A percentile compares a stretch with the other conserved stretches of the same genome.
phyloP scores from a whole-genome alignment of 2,888 invertebrate species.

The Deilephila elpenor region DNA sequence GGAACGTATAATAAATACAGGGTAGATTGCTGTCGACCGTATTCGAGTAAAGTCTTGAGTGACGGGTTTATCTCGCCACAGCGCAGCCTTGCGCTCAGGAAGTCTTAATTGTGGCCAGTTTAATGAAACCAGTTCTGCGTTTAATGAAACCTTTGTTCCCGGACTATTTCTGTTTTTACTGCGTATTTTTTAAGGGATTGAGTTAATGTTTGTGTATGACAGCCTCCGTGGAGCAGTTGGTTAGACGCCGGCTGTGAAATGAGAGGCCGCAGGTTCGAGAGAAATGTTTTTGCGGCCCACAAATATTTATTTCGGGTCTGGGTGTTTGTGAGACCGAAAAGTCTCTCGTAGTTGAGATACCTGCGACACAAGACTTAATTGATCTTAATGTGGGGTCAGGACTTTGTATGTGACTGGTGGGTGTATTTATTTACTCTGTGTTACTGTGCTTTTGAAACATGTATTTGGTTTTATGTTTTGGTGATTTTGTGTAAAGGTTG shows the following conservation, averaged over 20 bases:
- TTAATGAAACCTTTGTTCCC: constrained; percentile 52
- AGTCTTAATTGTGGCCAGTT: constrained; percentile 66
- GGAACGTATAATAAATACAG: constrained; percentile 17
- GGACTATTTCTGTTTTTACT: constrained; percentile 33
- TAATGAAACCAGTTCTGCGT: constrained; percentile 61
- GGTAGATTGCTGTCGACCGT: background rate
- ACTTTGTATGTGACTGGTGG: no score
- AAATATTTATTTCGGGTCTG: no score
- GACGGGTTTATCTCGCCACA: constrained; percentile 24
- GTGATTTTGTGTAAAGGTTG: background rate
- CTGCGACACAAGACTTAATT: no score
- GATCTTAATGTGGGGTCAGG: no score
- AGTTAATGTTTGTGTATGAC: background rate
- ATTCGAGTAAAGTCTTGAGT: constrained; percentile 16
- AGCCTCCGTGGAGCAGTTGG: no score
- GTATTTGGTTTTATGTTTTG: no score
- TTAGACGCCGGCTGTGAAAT: no score
- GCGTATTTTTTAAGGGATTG: constrained; percentile 5
- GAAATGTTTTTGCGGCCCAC: no score
- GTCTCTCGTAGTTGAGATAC: no score
- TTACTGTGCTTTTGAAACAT: background rate
- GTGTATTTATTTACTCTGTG: no score
- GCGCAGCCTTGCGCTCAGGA: constrained; percentile 60
- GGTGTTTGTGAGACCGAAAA: no score
- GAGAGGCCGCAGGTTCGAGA: no score